phyloP scores from a whole-genome alignment of 23 tunicate genomes.

The Halocynthia aurantium region DNA sequence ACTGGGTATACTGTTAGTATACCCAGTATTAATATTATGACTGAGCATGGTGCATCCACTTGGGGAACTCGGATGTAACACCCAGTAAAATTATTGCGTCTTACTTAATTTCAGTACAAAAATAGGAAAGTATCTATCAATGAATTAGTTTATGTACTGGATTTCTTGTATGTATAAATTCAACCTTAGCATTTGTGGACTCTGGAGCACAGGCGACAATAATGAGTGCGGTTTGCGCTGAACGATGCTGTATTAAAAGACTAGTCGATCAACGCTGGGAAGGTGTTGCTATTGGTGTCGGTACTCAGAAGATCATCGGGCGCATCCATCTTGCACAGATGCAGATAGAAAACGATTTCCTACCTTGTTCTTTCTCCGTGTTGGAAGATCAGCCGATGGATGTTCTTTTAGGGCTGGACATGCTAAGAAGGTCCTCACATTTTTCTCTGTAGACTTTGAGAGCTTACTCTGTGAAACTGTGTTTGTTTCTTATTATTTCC shows the following conservation, averaged over 20 bases:
- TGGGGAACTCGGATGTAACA: too few relatives aligned
- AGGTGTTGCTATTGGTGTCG: slow-evolving; percentile 74
- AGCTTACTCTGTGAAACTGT: background rate
- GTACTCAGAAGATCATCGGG: slow-evolving; percentile 89
- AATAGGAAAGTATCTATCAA: too few relatives aligned
- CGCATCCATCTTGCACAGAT: slow-evolving; percentile 91
- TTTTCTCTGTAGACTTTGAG: background rate
- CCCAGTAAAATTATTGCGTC: too few relatives aligned
- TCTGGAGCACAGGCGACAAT: slow-evolving; percentile 99
- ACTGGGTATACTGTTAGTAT: too few relatives aligned
- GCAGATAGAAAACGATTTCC: slow-evolving; percentile 83
- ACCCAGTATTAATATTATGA: too few relatives aligned
- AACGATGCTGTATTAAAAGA: slow-evolving; percentile 85
- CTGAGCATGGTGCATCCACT: too few relatives aligned
- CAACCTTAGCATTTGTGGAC: slow-evolving; percentile 82
- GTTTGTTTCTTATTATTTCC: background rate
- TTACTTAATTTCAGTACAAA: too few relatives aligned
- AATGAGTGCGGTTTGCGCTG: slow-evolving; percentile 88
- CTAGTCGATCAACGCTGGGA: slow-evolving; percentile 79
- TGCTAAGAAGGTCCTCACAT: slow-evolving; percentile 52
- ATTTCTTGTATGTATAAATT: background rate
- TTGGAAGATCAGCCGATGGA: slow-evolving; percentile 81
- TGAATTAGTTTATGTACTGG: too few relatives aligned
- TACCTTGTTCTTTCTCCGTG: slow-evolving; percentile 80
- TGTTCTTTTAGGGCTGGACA: slow-evolving; percentile 67